Conservation (phyloP, 2,797 vertebrate genomes). For the Fistularia commersonii region DNA sequence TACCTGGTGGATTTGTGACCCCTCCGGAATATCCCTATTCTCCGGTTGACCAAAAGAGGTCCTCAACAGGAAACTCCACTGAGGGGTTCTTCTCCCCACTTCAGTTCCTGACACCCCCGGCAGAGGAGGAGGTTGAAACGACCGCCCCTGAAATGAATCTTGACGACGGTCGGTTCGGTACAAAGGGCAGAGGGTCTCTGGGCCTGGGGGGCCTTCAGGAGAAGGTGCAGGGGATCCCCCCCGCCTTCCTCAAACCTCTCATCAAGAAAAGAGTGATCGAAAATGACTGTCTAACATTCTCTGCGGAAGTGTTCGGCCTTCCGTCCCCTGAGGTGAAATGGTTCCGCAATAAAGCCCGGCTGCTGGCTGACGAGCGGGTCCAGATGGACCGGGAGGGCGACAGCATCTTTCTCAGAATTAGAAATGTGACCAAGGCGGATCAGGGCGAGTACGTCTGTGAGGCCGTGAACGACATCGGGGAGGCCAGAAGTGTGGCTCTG, state of each 20-base stretch:
- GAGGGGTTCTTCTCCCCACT: conserved; percentile 77
- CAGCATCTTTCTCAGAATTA: conserved; percentile 80
- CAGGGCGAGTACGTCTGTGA: conserved; percentile 93
- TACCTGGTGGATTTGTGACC: conserved; percentile 67
- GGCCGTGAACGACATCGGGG: conserved; percentile 90
- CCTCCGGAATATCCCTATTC: conserved; percentile 72
- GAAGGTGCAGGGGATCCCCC: conserved; percentile 88
- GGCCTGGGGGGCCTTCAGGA: conserved; percentile 81
- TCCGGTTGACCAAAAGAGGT: conserved; percentile 59
- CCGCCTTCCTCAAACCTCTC: conserved; percentile 91
- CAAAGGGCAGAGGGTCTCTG: conserved; percentile 70
- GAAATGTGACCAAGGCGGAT: conserved; percentile 78
- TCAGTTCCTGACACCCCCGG: conserved; percentile 80
- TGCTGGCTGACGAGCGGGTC: conserved; percentile 76
- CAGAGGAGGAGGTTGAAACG: conserved; percentile 75
- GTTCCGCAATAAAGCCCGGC: conserved; percentile 88
- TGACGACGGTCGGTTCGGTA: conserved; percentile 69
- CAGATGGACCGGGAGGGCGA: conserved; percentile 83
- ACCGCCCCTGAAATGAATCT: conserved; percentile 49
- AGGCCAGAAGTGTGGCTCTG: conserved; percentile 87
- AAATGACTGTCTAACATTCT: conserved; percentile 81
- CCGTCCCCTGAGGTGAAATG: conserved; percentile 90
- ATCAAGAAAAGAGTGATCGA: conserved; percentile 84
- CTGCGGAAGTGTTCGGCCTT: conserved; percentile 86
- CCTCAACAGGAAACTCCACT: conserved; percentile 66